Evolutionary conservation across 2,888 invertebrate species (phyloP), one percentile per base, ranked within the genome.

Genomic region (Drosophila setosimentum): DNA sequence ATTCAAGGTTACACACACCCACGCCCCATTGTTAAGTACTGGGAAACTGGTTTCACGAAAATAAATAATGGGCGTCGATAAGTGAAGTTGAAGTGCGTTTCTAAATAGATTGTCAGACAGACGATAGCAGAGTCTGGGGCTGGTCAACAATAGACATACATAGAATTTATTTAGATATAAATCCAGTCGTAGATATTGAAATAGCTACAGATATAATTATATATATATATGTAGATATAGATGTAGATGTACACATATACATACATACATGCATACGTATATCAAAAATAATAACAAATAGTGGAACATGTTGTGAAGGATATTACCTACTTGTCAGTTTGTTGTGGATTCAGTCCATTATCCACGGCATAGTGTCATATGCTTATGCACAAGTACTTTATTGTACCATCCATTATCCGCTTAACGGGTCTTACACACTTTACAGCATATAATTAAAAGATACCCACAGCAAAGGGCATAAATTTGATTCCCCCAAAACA

Each of bases 391-490:
- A 42, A 42, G 5, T 21, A 11, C 11, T 42, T 42, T 42, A 11
- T 21, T 5, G 21, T 42, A 42, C 42, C 42, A 42, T 21, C 11
- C 42, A 10, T 42, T 42, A 21, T 21, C 40, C 40, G 40, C n/a
- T 40, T 40, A 21, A 40, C 10, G n/a, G 40, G 40, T 5, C 5
- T 40, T 21, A 40, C 40, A 21, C 11, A 40, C 40, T 21, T 21
- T n/a, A n/a, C 40, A 40, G 21, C n/a, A 40, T 11, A 40, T 21
- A 74, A 74, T 73, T 68, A 55, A 64, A 57, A 48, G 53, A 37
- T 55, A 58, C 32, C 58, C 73, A 50, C 51, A 42, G 53, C 27
- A 37, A 37, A 24, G 45, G 35, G 32, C 37, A 74, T 74, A 59
- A 54, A 63, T 63, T 73, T 63, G 11, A 37, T 6, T 48, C 49